Evolutionary conservation across 2,797 vertebrate species (phyloP).

Genomic region (Channa striata): DNA sequence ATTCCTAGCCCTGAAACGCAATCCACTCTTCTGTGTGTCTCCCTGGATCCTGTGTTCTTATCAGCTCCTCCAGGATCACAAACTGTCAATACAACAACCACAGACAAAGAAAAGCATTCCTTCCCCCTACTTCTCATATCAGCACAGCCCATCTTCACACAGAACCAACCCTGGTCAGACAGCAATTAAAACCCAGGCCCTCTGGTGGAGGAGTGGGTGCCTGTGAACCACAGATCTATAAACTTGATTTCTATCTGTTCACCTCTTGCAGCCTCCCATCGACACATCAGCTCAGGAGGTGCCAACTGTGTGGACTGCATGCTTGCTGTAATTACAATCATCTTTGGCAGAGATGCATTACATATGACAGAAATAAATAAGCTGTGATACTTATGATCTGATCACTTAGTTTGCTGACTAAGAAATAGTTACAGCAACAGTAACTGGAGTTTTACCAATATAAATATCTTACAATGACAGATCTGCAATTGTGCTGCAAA

Average conservation of each 20-base stretch:
- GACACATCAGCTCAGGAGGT: slow-evolving; percentile 56
- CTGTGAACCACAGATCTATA: slow-evolving; percentile 82
- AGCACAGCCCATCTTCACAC: slow-evolving; percentile 68
- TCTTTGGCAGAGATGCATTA: slow-evolving; percentile 60
- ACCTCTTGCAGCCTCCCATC: slow-evolving; percentile 65
- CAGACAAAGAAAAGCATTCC: slow-evolving; percentile 70
- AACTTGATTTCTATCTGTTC: slow-evolving; percentile 79
- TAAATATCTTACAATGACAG: slow-evolving; percentile 10
- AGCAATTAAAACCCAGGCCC: slow-evolving; percentile 78
- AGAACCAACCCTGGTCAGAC: slow-evolving; percentile 64
- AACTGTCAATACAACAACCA: slow-evolving; percentile 83
- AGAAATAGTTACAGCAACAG: slow-evolving; percentile 39
- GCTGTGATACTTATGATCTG: slow-evolving; percentile 54
- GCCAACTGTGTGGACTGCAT: slow-evolving; percentile 62
- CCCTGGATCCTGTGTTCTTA: slow-evolving; percentile 73
- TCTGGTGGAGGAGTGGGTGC: slow-evolving; percentile 42
- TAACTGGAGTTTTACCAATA: not conserved
- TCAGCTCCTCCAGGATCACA: slow-evolving; percentile 77
- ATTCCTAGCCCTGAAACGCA: slow-evolving; percentile 72
- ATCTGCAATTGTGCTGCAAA: slow-evolving; percentile 11
- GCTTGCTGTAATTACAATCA: slow-evolving; percentile 74
- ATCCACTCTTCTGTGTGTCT: slow-evolving; percentile 74
- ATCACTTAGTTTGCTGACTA: slow-evolving; percentile 49
- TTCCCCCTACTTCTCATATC: slow-evolving; percentile 58
- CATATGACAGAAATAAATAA: slow-evolving; percentile 59